Base-by-base conservation (phyloP, 2,797 vertebrate genomes). In the Gambusia yucatana region DNA sequence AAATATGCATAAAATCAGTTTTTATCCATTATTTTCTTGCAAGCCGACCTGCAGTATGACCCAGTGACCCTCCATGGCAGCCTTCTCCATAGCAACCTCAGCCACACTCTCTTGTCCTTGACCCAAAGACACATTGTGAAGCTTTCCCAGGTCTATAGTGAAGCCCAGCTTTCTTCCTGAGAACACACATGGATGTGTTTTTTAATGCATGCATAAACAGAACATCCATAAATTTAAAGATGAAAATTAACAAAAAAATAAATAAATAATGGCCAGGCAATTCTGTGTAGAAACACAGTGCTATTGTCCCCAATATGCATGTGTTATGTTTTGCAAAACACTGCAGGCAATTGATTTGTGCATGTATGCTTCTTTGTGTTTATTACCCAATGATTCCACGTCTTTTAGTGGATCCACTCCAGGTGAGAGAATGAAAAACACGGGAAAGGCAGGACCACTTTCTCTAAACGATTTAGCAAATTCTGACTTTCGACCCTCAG, bases 51-150 rank as follows among this genome's bases (percentile, higher is more conserved):
- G 97, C 93, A 98, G 89, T 91, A 96, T 97, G 93, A 97, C 96
- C 96, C 96, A 97, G 89, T 97, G 97, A 80, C 96, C 97, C 93
- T 96, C 96, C 94, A 96, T 96, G 85, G 97, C 97, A 88, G 96
- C 94, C 80, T 96, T 97, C 93, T 96, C 94, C 95, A 96, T 92
- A 77, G 96, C 96, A 84, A 94, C 94, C 94, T 96, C 96, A 87
- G 97, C 96, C 83, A 92, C 96, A 77, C 93, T 96, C 93, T 98
- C 96, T 91, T 97, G 96, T 82, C 97, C 97, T 95, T 98, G 96
- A 86, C 96, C 95, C 91, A 97, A 88, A 0, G 92, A 96, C 81
- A 96, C 96, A 50, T 96, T 96, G 89, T 96, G 96, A 88, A 97
- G 95, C 92, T 98, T 97, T 86, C 96, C 96, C 61, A 95, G 95